A percentile compares a stretch with the other conserved stretches of the same genome.
Evolutionary conservation across 2,113 vertebrate genomes (phyloP).

Genomic region (Cyanoderma ruficeps): DNA sequence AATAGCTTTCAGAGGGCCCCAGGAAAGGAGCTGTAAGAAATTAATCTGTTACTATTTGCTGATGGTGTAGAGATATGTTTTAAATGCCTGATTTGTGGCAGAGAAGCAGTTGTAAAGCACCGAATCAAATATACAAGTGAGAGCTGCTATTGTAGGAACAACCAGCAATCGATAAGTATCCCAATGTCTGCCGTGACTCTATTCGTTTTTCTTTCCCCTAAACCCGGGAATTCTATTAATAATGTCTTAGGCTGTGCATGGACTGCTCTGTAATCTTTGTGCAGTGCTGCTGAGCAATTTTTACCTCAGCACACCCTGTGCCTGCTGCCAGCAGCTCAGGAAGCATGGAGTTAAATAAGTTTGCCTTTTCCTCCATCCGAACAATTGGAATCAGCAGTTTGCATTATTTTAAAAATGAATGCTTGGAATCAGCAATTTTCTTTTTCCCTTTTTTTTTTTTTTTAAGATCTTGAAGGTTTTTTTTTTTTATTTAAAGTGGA

Average conservation of each 20-base stretch:
- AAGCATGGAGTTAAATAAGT: constrained; percentile 80
- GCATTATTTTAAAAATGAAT: constrained; percentile 84
- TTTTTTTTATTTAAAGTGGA: constrained; percentile 86
- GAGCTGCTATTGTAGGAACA: neutral
- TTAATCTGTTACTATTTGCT: neutral
- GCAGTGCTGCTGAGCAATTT: neutral
- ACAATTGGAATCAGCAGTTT: constrained; percentile 85
- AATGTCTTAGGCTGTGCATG: neutral
- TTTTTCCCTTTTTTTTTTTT: constrained; percentile 54
- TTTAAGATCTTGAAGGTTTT: constrained; percentile 68
- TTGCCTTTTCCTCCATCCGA: constrained; percentile 60
- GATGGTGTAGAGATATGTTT: neutral
- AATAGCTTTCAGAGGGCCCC: neutral
- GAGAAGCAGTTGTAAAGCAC: neutral
- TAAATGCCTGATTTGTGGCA: neutral
- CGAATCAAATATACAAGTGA: neutral
- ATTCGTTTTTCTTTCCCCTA: neutral
- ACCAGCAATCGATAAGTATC: neutral
- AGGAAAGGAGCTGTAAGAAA: neutral
- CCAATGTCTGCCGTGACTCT: neutral
- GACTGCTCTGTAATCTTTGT: neutral
- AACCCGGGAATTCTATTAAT: neutral
- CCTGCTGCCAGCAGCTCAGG: constrained; percentile 55
- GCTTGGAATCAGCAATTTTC: constrained; percentile 83
- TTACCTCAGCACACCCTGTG: neutral